These are phyloP conservation scores for Brachyhypopomus gauderio DNA, from an alignment of 2,113 vertebrate species.

Conservation along the genomic window DNA sequence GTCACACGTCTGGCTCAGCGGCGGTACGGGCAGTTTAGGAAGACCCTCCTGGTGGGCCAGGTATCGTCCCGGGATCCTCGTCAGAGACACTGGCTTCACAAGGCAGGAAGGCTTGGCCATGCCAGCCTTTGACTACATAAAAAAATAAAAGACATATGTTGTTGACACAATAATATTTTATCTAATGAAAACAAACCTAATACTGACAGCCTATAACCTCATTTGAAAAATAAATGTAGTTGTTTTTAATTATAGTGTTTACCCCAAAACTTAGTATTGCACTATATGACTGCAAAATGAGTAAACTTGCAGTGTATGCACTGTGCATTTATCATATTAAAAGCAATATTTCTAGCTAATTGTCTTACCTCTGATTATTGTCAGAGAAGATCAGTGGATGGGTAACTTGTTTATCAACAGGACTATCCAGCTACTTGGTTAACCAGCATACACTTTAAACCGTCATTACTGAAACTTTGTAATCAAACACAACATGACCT, in stretches of 20 bases:
- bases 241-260: no score
- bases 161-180: no score
- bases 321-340: no score
- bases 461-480: no score
- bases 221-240: no score
- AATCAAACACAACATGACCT: no score
- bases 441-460: no score
- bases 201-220: not conserved
- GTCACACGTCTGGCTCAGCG: conserved; percentile 88
- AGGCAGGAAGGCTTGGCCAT: conserved; percentile 78
- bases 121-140: conserved; percentile 68
- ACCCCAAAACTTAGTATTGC: no score
- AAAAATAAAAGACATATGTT: conserved; percentile 30
- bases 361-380: not conserved
- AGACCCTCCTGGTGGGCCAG: conserved; percentile 85
- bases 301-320: no score
- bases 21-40: conserved; percentile 84
- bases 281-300: no score
- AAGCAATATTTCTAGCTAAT: no score
- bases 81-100: conserved; percentile 80
- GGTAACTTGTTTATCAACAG: not conserved
- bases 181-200: not conserved
- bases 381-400: not conserved
- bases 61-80: conserved; percentile 79
- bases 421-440: no score